A percentile compares a stretch with the other conserved stretches of the same genome.
phyloP scores from a whole-genome alignment of 2,113 vertebrate genomes.

The Vulpes lagopus region DNA sequence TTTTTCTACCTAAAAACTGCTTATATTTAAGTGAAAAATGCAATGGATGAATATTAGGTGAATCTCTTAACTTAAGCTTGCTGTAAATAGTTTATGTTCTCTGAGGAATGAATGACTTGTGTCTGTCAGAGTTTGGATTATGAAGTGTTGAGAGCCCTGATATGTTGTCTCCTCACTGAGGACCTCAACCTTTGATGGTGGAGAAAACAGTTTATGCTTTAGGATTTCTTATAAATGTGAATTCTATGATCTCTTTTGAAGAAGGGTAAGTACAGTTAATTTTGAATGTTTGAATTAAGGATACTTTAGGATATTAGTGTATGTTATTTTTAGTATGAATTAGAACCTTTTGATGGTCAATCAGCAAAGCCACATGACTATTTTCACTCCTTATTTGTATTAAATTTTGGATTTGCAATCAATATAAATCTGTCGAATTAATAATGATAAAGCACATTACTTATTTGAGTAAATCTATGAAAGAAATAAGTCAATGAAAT shows the following conservation, averaged over 20 bases:
- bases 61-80: neutral
- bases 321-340: neutral
- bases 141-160: neutral
- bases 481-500: neutral
- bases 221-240: neutral
- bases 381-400: neutral
- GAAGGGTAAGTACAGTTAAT: neutral
- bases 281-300: neutral
- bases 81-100: neutral
- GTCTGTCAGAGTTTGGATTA: neutral
- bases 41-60: neutral
- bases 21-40: neutral
- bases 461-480: neutral
- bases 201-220: neutral
- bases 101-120: neutral
- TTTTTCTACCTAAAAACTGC: neutral
- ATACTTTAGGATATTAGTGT: neutral
- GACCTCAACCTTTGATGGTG: neutral
- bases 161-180: neutral
- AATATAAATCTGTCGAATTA: neutral
- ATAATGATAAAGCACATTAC: neutral
- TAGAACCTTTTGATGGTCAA: neutral
- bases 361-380: neutral
- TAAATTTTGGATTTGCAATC: neutral
- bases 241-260: neutral